phyloP scores from a whole-genome alignment of 2,113 vertebrate species.

The Marmota monax region DNA sequence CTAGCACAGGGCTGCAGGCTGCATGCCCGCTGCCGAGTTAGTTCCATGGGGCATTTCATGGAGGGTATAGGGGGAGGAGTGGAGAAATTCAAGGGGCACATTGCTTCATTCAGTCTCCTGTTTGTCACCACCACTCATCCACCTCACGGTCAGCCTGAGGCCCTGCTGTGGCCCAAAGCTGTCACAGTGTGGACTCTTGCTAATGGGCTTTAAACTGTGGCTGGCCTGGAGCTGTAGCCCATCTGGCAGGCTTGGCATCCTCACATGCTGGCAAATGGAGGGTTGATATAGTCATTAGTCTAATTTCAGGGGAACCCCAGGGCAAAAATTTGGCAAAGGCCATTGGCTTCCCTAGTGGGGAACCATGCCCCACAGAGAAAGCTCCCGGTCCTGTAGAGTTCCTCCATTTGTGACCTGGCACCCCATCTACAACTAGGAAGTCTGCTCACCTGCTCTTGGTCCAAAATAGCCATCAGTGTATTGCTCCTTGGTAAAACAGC shows the following conservation, averaged over 20 bases:
- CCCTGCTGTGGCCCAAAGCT: too few relatives aligned
- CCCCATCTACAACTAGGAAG: neutral
- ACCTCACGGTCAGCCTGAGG: neutral
- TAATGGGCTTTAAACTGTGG: neutral
- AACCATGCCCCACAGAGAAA: neutral
- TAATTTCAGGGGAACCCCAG: neutral
- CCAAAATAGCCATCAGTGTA: neutral
- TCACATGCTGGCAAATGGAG: neutral
- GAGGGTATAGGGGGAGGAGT: neutral
- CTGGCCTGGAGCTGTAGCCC: neutral
- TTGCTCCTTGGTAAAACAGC: neutral
- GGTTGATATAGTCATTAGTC: neutral
- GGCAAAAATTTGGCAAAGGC: neutral
- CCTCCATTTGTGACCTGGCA: neutral
- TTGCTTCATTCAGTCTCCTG: neutral
- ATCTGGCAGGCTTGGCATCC: neutral
- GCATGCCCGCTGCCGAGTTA: rapidly evolving
- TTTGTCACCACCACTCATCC: too few relatives aligned
- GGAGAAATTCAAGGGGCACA: neutral
- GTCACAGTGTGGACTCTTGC: neutral
- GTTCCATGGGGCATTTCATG: neutral
- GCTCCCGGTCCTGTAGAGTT: neutral
- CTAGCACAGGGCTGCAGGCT: neutral
- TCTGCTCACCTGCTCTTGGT: neutral
- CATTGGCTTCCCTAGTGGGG: neutral